Base-by-base conservation (phyloP, 2,797 vertebrate species). In the Hafferia zeledoni region DNA sequence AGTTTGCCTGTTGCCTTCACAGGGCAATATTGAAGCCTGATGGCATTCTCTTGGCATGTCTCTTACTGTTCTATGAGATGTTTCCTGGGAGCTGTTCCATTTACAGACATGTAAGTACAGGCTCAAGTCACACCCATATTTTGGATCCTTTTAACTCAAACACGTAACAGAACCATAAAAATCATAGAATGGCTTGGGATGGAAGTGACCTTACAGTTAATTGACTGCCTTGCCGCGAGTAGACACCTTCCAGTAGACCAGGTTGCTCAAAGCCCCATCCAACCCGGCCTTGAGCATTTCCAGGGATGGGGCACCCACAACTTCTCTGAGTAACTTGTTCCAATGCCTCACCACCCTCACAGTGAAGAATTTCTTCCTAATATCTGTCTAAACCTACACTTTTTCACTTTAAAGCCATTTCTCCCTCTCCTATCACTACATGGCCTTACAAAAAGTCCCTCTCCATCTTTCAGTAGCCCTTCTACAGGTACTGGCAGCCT, bases 151-250 rank as follows among this genome's bases (percentile, higher is more conserved):
- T 82, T 79, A 17, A 23, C 13, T 63, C 50, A 27, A 94, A 59
- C 13, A 19, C 0, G 0, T 44, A 44, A 47, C 22, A 31, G 37
- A 77, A 27, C n/a, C 3, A 9, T 2, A 33, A 15, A 15, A 70
- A 52, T 13, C 24, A 39, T 4, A 22, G 22, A 46, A 78, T 35
- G 22, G 30, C 12, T 89, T 77, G 28, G 6, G 12, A 46, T 59
- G 44, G 13, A 59, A 64, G 2, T 4, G 25, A 33, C 14, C 43
- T 59, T 9, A 69, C 12, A 63, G 19, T n/a, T 56, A 27, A 64
- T 9, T 25, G 46, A 19, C 3, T 27, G 8, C 20, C 9, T 8
- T 77, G n/a, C 17, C 13, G 10, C 11, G 8, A 15, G 2, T 3
- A 50, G 43, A 30, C 16, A 44, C 3, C 9, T 76, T 18, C 17